A percentile compares a stretch with the other conserved stretches of the same genome.
Conservation (phyloP, 2,113 vertebrate genomes). For the Xerus inauris region DNA sequence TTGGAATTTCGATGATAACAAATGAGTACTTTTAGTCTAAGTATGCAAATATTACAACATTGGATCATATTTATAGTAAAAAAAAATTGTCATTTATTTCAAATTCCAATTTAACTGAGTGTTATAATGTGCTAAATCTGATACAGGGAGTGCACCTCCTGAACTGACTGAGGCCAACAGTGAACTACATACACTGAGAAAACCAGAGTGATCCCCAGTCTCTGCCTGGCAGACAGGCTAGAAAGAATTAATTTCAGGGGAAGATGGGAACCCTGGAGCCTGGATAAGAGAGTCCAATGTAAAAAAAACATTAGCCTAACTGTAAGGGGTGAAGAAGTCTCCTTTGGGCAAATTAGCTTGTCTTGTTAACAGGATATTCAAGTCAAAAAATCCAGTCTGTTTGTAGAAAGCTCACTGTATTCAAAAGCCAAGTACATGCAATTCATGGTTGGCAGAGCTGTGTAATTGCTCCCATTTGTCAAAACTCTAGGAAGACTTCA, state of each 20-base stretch:
- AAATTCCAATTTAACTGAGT: conserved; percentile 36
- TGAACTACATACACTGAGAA: background rate
- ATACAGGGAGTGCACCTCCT: background rate
- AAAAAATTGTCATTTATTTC: background rate
- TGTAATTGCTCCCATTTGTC: conserved; percentile 61
- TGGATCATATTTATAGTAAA: background rate
- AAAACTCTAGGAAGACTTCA: conserved; percentile 62
- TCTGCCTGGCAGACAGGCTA: background rate
- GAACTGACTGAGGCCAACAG: background rate
- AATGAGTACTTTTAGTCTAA: background rate
- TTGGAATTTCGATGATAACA: background rate
- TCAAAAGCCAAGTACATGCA: conserved; percentile 36
- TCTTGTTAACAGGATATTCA: conserved; percentile 58
- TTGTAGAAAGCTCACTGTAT: conserved; percentile 38
- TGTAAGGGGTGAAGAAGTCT: conserved; percentile 42
- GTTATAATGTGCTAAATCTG: background rate
- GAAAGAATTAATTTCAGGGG: background rate
- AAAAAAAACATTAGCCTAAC: conserved; percentile 43
- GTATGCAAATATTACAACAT: background rate
- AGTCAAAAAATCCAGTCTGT: conserved; percentile 62
- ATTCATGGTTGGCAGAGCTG: conserved; percentile 52
- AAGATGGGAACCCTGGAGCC: background rate
- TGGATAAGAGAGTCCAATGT: conserved; percentile 16
- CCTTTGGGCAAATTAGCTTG: conserved; percentile 63
- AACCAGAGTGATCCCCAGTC: background rate